Evolutionary conservation across 1,140 invertebrate genomes (phyloP).

Genomic region (Camponotus vicinus): DNA sequence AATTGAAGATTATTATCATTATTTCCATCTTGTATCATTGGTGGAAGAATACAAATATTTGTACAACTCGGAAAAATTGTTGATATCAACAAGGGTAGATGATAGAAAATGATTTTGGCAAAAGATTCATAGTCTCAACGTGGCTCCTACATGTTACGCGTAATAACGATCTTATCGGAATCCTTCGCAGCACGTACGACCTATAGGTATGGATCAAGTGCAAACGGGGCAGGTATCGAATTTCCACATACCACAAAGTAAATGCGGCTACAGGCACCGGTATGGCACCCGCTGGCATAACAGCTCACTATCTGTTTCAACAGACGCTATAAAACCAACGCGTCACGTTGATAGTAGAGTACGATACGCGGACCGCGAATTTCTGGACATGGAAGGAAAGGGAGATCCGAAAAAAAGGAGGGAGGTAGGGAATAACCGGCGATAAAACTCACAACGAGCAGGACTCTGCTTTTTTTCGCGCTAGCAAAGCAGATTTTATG

Average conservation of each 20-base stretch:
- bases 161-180: constrained; percentile 36
- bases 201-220: constrained; percentile 10
- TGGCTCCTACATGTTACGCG: not conserved
- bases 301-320: constrained; percentile 35
- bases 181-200: not conserved
- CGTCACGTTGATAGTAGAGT: not conserved
- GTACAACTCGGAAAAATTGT: not conserved
- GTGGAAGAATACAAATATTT: not conserved
- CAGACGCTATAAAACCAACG: constrained; percentile 54
- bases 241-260: constrained; percentile 36
- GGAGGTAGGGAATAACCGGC: constrained; percentile 29
- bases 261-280: constrained; percentile 23
- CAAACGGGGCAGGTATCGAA: constrained; percentile 17
- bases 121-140: not conserved
- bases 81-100: not conserved
- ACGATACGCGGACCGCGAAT: constrained; percentile 54
- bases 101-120: not conserved
- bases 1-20: not conserved
- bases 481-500: constrained; percentile 69
- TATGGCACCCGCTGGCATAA: constrained; percentile 19
- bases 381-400: constrained; percentile 61
- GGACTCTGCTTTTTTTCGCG: constrained; percentile 31
- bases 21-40: not conserved
- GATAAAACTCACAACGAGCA: constrained; percentile 70
- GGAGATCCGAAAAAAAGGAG: not conserved